Evolutionary conservation across 2,888 invertebrate species (phyloP).

Genomic region (Lysandra coridon): DNA sequence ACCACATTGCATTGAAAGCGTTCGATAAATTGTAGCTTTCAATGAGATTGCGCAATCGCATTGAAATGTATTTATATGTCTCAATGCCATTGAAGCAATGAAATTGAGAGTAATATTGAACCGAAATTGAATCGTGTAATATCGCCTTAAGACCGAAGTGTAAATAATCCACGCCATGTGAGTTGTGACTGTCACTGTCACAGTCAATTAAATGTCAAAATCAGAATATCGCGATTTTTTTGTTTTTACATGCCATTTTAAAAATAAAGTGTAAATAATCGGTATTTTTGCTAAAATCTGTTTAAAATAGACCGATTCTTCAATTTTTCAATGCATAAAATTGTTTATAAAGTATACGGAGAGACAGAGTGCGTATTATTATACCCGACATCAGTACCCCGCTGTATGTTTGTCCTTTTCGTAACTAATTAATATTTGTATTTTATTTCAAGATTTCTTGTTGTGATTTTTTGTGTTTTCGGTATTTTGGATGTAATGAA

Average conservation of each 20-base stretch:
- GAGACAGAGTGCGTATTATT: neutral
- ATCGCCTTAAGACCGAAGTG: too few species aligned
- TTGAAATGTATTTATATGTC: too few species aligned
- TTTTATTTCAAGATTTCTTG: slow-evolving; percentile 21
- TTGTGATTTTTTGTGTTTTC: slow-evolving; percentile 5
- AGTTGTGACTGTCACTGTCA: neutral
- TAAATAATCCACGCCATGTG: too few species aligned
- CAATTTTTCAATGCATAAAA: neutral
- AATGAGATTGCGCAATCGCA: too few species aligned
- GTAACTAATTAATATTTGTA: neutral
- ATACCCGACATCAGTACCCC: neutral
- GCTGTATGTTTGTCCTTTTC: neutral
- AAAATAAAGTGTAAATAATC: slow-evolving; percentile 14
- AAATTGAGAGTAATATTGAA: too few species aligned
- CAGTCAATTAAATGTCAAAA: neutral
- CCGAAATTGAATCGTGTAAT: too few species aligned
- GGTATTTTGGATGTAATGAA: neutral
- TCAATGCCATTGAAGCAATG: too few species aligned
- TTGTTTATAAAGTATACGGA: neutral
- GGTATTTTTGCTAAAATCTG: neutral
- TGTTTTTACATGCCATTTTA: neutral
- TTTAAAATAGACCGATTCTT: neutral
- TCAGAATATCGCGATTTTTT: neutral
- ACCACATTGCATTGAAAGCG: too few species aligned
- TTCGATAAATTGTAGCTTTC: too few species aligned